Evolutionary conservation across 1,140 invertebrate species (phyloP).

Genomic region (Aricia agestis): DNA sequence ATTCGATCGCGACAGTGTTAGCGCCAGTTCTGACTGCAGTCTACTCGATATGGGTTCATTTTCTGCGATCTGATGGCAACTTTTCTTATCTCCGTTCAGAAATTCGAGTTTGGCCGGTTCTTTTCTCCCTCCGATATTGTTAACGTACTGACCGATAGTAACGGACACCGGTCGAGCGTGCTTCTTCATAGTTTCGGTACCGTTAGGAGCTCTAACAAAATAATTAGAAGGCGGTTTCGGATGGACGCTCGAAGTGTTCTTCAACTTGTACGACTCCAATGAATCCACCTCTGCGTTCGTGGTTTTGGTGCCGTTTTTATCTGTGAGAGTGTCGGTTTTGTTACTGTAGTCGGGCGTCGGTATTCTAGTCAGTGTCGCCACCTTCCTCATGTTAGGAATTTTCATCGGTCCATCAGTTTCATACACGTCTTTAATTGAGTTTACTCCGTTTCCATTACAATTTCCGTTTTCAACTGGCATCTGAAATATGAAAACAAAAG

Average conservation of each 20-base stretch:
- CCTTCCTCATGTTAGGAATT: slow-evolving; percentile 48
- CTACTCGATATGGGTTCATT: slow-evolving; percentile 77
- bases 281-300: slow-evolving; percentile 81
- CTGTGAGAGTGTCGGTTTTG: slow-evolving; percentile 47
- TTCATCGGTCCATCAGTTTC: slow-evolving; percentile 41
- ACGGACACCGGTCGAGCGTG: slow-evolving; percentile 76
- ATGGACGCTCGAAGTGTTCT: slow-evolving; percentile 76
- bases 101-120: slow-evolving; percentile 83
- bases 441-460: slow-evolving; percentile 41
- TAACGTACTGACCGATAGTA: slow-evolving; percentile 82
- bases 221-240: slow-evolving; percentile 83
- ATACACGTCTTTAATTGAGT: slow-evolving; percentile 25
- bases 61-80: slow-evolving; percentile 47
- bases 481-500: slow-evolving; percentile 36
- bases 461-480: slow-evolving; percentile 59
- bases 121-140: slow-evolving; percentile 75
- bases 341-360: slow-evolving; percentile 81
- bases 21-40: slow-evolving; percentile 83
- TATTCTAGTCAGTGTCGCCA: slow-evolving; percentile 63
- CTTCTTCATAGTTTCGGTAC: slow-evolving; percentile 71
- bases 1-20: slow-evolving; percentile 85
- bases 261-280: slow-evolving; percentile 83
- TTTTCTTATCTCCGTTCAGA: slow-evolving; percentile 71
- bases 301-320: slow-evolving; percentile 68
- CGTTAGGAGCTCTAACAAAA: slow-evolving; percentile 76